A percentile compares a stretch with the other conserved stretches of the same genome.
phyloP scores from a whole-genome alignment of 2,888 invertebrate genomes.

The Drosophila niveifrons region DNA sequence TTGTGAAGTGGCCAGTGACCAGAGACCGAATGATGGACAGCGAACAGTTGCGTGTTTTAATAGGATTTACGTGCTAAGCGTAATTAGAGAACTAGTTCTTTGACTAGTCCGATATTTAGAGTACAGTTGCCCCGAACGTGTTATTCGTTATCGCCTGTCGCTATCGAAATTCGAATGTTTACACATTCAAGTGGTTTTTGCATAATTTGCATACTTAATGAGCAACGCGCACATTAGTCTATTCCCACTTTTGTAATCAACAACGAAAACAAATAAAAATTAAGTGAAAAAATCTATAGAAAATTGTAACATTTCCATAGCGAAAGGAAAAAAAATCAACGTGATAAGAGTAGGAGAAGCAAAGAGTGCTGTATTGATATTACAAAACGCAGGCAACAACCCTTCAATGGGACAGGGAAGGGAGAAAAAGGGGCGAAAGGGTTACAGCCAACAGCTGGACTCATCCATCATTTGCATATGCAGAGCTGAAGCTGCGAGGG shows the following conservation, averaged over 20 bases:
- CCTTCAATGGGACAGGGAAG: slow-evolving; percentile 37
- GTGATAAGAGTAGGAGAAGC: background rate
- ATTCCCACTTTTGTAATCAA: slow-evolving; percentile 66
- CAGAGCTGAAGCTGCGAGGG: slow-evolving; percentile 32
- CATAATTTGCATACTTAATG: slow-evolving; percentile 76
- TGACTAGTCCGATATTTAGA: background rate
- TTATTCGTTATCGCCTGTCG: slow-evolving; percentile 23
- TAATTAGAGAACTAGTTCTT: slow-evolving; percentile 53
- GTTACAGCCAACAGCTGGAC: slow-evolving; percentile 48
- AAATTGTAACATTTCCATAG: slow-evolving; percentile 55
- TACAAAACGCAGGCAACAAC: slow-evolving; percentile 47
- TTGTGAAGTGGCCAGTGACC: slow-evolving; percentile 43
- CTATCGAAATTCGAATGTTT: slow-evolving; percentile 67
- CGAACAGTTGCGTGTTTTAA: slow-evolving; percentile 64
- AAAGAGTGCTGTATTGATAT: slow-evolving; percentile 53
- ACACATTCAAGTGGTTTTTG: slow-evolving; percentile 79
- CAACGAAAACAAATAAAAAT: slow-evolving; percentile 78
- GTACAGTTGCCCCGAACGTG: slow-evolving; percentile 35
- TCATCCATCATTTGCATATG: slow-evolving; percentile 75
- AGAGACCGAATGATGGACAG: background rate
- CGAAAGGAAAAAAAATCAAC: background rate
- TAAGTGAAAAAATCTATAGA: slow-evolving; percentile 71
- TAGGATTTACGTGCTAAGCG: slow-evolving; percentile 72
- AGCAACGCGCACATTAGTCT: slow-evolving; percentile 42
- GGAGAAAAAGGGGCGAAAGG: slow-evolving; percentile 32